Evolutionary conservation across 2,888 invertebrate genomes (phyloP).

Genomic region (Lomographa bimaculata): DNA sequence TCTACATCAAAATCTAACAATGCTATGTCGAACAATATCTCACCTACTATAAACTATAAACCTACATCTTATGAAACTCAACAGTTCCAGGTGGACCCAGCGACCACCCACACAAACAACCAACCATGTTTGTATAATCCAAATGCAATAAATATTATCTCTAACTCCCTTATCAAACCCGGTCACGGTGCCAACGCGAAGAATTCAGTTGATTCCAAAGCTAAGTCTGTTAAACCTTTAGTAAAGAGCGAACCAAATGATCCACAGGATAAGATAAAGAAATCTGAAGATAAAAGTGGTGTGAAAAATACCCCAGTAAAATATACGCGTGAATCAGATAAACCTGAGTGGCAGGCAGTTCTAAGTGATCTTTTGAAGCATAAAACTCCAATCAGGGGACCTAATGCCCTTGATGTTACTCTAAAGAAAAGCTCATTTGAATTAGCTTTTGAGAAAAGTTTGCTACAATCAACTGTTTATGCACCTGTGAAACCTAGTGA

Average conservation of each 20-base stretch:
- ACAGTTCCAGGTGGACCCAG: not conserved
- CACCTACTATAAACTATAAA: not conserved
- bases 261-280: constrained; percentile 17
- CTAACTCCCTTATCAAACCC: constrained; percentile 25
- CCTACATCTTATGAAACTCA: constrained; percentile 1
- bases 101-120: not conserved
- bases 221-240: not conserved
- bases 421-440: constrained; percentile 53
- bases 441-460: constrained; percentile 38
- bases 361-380: constrained; percentile 63
- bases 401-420: constrained; percentile 60
- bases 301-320: constrained; percentile 17
- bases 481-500: not conserved
- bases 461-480: constrained; percentile 37
- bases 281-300: constrained; percentile 13
- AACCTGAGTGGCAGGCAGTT: constrained; percentile 61
- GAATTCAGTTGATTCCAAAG: constrained; percentile 2
- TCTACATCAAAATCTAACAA: constrained; percentile 3
- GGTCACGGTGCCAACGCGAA: constrained; percentile 10
- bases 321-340: constrained; percentile 15
- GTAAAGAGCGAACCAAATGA: constrained; percentile 7
- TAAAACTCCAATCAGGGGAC: constrained; percentile 67
- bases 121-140: constrained; percentile 1
- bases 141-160: constrained; percentile 27
- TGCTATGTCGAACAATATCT: not conserved